phyloP scores from a whole-genome alignment of 2,113 vertebrate species.

The Leptocoma aspasia region DNA sequence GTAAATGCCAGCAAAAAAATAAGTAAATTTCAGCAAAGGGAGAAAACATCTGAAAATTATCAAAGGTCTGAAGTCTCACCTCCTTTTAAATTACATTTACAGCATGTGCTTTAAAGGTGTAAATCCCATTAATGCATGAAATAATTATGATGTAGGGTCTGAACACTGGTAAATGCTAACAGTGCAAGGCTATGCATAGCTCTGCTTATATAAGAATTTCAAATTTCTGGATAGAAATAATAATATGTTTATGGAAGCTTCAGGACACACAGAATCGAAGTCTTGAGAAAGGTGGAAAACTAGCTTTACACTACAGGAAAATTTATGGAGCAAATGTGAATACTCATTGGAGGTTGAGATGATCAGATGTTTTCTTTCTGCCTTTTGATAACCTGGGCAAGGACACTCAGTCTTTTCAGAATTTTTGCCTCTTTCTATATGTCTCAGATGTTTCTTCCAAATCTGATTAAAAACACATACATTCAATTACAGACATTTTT shows the following conservation, averaged over 20 bases:
- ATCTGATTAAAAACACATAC: background rate
- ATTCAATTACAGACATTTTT: background rate
- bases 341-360: background rate
- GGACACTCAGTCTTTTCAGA: background rate
- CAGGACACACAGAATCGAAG: background rate
- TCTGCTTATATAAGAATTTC: background rate
- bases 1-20: background rate
- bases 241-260: background rate
- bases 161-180: background rate
- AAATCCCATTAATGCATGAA: background rate
- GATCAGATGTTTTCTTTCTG: background rate
- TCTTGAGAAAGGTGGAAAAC: background rate
- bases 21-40: background rate
- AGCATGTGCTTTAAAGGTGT: background rate
- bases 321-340: background rate
- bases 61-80: background rate
- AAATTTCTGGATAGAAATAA: background rate
- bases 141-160: background rate
- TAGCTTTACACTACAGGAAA: background rate
- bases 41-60: background rate
- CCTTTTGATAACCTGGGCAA: background rate
- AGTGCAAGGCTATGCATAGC: rapidly evolving
- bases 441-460: background rate
- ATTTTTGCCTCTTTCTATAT: background rate
- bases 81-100: background rate